Percentiles rank a stretch among this genome's conserved stretches.
phyloP scores from a whole-genome alignment of 2,797 vertebrate species.

The Fringilla coelebs region DNA sequence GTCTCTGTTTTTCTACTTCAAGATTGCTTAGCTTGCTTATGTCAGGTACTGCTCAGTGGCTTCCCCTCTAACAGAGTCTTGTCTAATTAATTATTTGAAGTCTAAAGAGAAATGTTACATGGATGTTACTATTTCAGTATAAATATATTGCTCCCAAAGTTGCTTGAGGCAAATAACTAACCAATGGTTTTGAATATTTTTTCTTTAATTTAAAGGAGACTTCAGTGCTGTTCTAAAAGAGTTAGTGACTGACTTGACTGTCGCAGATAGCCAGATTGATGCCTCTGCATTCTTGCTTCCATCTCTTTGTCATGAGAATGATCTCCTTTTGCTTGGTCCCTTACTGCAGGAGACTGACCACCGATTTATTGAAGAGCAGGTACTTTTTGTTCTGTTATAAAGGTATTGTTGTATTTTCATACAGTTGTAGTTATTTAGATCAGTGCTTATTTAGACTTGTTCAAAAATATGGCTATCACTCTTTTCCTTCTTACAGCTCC shows the following conservation, averaged over 20 bases:
- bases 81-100: background rate
- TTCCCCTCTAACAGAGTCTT: background rate
- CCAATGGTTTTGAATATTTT: background rate
- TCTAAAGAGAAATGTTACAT: background rate
- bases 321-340: slow-evolving; percentile 82
- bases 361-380: slow-evolving; percentile 89
- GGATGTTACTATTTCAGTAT: background rate
- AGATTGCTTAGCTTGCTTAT: background rate
- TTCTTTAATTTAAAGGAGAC: slow-evolving; percentile 74
- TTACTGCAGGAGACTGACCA: slow-evolving; percentile 81
- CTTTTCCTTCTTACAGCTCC: slow-evolving; percentile 66
- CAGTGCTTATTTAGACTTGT: background rate
- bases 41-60: background rate
- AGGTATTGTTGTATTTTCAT: background rate
- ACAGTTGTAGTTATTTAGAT: background rate
- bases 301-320: slow-evolving; percentile 82
- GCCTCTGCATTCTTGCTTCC: slow-evolving; percentile 83
- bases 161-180: background rate
- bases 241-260: slow-evolving; percentile 84
- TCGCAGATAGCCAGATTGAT: slow-evolving; percentile 78
- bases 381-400: slow-evolving; percentile 46
- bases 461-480: background rate
- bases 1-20: background rate
- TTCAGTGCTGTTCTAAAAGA: slow-evolving; percentile 85
- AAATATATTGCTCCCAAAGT: background rate